phyloP scores from a whole-genome alignment of 2,797 vertebrate species.

The Cephalopachus bancanus region DNA sequence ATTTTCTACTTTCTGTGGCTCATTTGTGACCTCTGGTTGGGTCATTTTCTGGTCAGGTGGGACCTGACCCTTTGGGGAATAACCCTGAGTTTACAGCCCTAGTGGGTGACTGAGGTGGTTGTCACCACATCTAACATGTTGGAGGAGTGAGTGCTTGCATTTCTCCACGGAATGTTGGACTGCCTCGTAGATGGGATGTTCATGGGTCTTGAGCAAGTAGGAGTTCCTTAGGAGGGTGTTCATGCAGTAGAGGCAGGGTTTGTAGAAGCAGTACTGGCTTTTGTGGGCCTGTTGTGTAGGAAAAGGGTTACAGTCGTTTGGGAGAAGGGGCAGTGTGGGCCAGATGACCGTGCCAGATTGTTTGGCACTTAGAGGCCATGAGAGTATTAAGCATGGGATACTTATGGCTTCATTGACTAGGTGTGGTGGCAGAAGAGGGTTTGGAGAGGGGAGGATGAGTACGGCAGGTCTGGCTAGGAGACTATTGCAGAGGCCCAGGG shows the following conservation, averaged over 20 bases:
- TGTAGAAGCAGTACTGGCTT: neutral
- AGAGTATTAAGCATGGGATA: neutral
- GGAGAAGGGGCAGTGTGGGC: neutral
- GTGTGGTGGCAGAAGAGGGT: neutral
- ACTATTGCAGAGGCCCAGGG: neutral
- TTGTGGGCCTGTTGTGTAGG: neutral
- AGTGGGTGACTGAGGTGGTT: neutral
- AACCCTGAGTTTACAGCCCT: neutral
- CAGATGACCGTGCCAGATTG: too few relatives aligned
- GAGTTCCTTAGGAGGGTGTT: neutral
- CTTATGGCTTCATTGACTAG: neutral
- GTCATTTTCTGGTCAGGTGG: neutral
- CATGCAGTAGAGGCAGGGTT: too few relatives aligned
- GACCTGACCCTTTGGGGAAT: too few relatives aligned
- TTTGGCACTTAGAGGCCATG: neutral
- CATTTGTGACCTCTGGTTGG: neutral
- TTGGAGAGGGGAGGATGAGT: neutral
- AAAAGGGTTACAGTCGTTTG: neutral
- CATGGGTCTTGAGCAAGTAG: neutral
- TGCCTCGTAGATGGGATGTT: neutral
- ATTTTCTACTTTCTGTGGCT: neutral
- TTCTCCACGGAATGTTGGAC: neutral
- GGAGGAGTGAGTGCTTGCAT: neutral
- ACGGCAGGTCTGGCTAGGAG: too few relatives aligned
- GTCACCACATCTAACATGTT: fast-evolving